Base-by-base conservation (phyloP, 2,888 invertebrate species). In the Pseudococcus longispinus region DNA sequence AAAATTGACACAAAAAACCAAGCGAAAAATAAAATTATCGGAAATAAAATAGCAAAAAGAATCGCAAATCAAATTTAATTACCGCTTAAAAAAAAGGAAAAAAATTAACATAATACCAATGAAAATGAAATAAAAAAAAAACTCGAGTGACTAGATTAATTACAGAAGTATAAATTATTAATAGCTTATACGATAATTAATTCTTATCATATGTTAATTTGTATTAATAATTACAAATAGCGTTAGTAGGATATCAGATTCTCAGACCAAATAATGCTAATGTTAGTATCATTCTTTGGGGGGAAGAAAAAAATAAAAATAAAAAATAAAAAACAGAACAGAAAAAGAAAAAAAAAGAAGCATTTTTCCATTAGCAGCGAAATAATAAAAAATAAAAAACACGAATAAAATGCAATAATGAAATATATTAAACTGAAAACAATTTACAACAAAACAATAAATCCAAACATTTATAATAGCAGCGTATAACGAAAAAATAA, bases 31-130 rank as follows among this genome's bases (percentile, higher is more conserved):
- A 23, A 85, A 46, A 46, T 46, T 15, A 46, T 46, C 32, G 42
- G 42, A 85, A 85, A 85, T 85, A 85, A 46, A 74, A 85, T 85
- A 77, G 85, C 77, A 51, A 85, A 51, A 85, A 85, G 65, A 85
- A 85, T 85, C 85, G 85, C 85, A 85, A 85, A 85, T 85, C 85
- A 85, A 85, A 85, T 85, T 85, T 85, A 85, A 85, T 85, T 85
- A 37, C 85, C 74, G 32, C 77, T 85, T 85, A 85, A 37, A 46
- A 77, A 85, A 85, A 74, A 32, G 26, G n/a, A 51, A 77, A 85
- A 85, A 74, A 85, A 55, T 55, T 84, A 84, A 84, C 84, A 84
- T 84, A 84, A 84, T 60, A 83, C 26, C 42, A 74, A 70, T 74
- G 74, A 74, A 70, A 46, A 37, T 37, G 4, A 37, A 46, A 46